Evolutionary conservation across 2,888 invertebrate genomes (phyloP), one percentile per base, ranked within the genome.

Genomic region (Mechanitis mazaeus): DNA sequence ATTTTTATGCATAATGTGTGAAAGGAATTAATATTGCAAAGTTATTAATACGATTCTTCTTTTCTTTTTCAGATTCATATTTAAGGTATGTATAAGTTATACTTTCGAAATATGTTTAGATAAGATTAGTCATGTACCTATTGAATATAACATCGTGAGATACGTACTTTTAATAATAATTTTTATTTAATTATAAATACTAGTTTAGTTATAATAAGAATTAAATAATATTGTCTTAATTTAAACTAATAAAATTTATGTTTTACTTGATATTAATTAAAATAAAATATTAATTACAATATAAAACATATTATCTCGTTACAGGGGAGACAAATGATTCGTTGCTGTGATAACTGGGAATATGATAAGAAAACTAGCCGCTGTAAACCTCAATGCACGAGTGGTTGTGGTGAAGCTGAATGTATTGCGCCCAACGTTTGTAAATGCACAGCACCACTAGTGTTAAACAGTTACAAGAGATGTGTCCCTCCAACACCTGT

Each of bases 401-500:
- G 59, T 0, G 73, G 69, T 0, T 91, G 91, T 68, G 58, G 58
- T 0, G 69, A 77, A 47, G 81, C 82, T 0, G 73, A 67, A 0
- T 91, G 90, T 65, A 61, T 73, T 0, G 70, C 69, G 0, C 78
- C 80, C 0, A 67, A 77, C 9, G 54, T 61, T 0, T 88, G 88
- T 68, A 45, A 59, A n/a, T 88, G 88, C 61, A 63, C 70, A 0
- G 68, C 73, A 0, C 80, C 80, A 0, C 69, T 71, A 9, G 38
- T 60, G 2, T 57, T 75, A 3, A 50, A 62, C n/a, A 69, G 68
- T 5, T 45, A 55, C 1, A 60, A 69, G 28, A 64, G 61, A 0
- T 78, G 78, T 47, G 59, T 69, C 2, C 60, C 59, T 2, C 61
- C 61, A 28, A 69, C 69, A 7, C 84, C 87, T 0, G 66, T 72